Evolutionary conservation across 1,140 invertebrate genomes (phyloP), one percentile per base, ranked within the genome.

Genomic region (Ceratina japonica): DNA sequence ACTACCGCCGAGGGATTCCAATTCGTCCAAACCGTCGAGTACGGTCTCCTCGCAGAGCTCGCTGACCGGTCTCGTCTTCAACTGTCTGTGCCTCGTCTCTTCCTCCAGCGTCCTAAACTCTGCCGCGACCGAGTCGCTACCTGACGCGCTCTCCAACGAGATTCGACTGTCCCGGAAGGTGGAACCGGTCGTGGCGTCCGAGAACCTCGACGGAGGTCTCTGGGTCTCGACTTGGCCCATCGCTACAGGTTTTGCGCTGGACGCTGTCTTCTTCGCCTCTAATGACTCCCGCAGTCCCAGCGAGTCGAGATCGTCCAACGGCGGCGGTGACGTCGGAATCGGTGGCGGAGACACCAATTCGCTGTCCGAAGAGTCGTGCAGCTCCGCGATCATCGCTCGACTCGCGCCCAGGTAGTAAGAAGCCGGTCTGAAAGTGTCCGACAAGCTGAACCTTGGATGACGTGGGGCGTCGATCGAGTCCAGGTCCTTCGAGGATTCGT

Each of bases 391-490:
- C 61, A 92, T 90, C 69, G 91, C 93, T 87, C 93, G 92, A 89
- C 93, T 95, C 0, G 93, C 93, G 44, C 96, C 95, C 58, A 97
- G 88, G 87, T 97, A 98, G 87, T 97, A 97, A 0, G 97, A 97
- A 0, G 97, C 97, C 1, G 97, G 97, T 82, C 97, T 92, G 84
- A 97, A 98, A 1, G 96, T 97, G 88, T 97, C 97, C 0, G 96
- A 97, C 22, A 97, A 91, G 89, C 96, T 97, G 87, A 97, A 97
- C 79, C 97, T 91, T 0, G 95, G 94, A 82, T 96, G 94, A 20
- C 94, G 92, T 7, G 95, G 94, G 22, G 95, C 92, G 73, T 95
- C 94, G 44, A 95, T 93, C 0, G 94, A 94, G 83, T 96, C 95
- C 58, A 96, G 89, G 85, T 97, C 96, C 89, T 96, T 96, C 0